Percentiles rank a stretch among this genome's conserved stretches.
These are phyloP conservation scores for Yponomeuta malinellus DNA, from an alignment of 2,888 invertebrate genomes.

Conservation along the genomic window DNA sequence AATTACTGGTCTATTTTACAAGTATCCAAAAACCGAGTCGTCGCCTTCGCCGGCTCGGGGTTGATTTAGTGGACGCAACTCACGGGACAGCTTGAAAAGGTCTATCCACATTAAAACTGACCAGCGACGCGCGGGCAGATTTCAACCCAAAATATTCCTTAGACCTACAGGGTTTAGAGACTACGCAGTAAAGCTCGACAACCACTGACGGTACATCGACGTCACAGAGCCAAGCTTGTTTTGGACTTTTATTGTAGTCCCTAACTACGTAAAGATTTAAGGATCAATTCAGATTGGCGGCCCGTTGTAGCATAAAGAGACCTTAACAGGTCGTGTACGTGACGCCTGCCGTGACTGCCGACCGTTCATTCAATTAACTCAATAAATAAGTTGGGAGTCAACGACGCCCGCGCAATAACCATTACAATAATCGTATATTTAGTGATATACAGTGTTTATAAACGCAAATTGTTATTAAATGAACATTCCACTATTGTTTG, in stretches of 20 bases:
- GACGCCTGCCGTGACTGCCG: constrained; percentile 58
- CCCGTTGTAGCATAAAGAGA: no score
- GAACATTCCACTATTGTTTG: constrained; percentile 3
- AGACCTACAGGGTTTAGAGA: no score
- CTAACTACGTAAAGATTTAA: no score
- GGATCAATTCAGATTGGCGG: no score
- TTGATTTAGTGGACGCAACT: not conserved
- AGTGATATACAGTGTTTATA: constrained; percentile 68
- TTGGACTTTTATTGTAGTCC: no score
- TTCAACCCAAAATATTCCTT: no score
- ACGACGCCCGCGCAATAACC: constrained; percentile 44
- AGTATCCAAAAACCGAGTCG: no score
- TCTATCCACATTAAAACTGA: not conserved
- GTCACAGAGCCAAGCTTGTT: no score
- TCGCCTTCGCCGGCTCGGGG: not conserved
- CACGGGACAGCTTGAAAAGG: not conserved
- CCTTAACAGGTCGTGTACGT: constrained; percentile 25
- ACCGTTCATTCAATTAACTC: constrained; percentile 67
- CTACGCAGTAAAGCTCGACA: no score
- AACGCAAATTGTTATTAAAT: constrained; percentile 41
- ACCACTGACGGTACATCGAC: no score
- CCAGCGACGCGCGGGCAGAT: constrained; percentile 8
- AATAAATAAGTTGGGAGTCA: constrained; percentile 61
- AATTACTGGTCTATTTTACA: no score
- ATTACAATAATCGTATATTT: constrained; percentile 64